Conservation (phyloP, 2,888 invertebrate species). For the Drosophila paranaensis region DNA sequence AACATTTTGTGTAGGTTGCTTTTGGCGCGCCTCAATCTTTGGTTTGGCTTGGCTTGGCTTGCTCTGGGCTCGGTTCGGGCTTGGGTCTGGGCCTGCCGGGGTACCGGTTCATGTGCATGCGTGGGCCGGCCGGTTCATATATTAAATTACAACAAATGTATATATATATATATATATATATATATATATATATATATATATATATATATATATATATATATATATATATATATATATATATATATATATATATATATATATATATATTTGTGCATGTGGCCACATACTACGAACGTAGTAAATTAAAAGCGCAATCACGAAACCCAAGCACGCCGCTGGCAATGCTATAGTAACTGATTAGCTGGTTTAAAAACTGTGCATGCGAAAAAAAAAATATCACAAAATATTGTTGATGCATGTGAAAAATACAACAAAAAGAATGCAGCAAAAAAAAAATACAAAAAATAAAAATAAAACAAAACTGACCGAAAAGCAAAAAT, state of each 20-base stretch:
- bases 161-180: slow-evolving; percentile 4
- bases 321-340: slow-evolving; percentile 60
- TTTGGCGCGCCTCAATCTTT: slow-evolving; percentile 51
- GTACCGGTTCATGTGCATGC: slow-evolving; percentile 62
- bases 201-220: slow-evolving; percentile 17
- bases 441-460: neutral
- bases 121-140: slow-evolving; percentile 77
- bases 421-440: slow-evolving; percentile 50
- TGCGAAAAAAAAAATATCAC: slow-evolving; percentile 42
- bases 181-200: slow-evolving; percentile 9
- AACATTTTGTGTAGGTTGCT: slow-evolving; percentile 39
- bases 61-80: slow-evolving; percentile 16
- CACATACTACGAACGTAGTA: slow-evolving; percentile 68
- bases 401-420: slow-evolving; percentile 75
- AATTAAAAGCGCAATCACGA: slow-evolving; percentile 79
- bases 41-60: slow-evolving; percentile 9
- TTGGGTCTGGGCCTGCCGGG: slow-evolving; percentile 23
- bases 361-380: slow-evolving; percentile 59
- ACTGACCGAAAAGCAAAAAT: slow-evolving; percentile 44
- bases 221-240: slow-evolving; percentile 7
- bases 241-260: neutral
- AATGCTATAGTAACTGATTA: slow-evolving; percentile 74
- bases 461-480: slow-evolving; percentile 18
- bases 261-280: slow-evolving; percentile 17
- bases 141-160: slow-evolving; percentile 4